phyloP scores from a whole-genome alignment of 2,888 invertebrate genomes.

The Drosophila parthenogenetica region DNA sequence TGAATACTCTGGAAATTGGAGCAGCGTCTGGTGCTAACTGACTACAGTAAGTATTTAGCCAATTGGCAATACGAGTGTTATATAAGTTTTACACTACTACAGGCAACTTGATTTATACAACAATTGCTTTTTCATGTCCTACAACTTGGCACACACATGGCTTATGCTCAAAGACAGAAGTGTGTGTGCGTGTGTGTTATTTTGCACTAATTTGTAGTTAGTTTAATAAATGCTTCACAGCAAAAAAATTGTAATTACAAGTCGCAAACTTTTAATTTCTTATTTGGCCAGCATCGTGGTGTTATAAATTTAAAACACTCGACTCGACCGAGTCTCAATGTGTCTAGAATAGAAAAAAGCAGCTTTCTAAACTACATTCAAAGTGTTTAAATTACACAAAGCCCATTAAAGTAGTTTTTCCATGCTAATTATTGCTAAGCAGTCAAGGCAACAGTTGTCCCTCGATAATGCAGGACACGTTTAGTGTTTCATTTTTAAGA shows the following conservation, averaged over 20 bases:
- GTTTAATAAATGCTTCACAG: conserved; percentile 73
- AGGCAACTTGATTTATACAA: conserved; percentile 65
- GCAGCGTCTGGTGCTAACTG: conserved; percentile 32
- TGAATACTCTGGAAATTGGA: conserved; percentile 55
- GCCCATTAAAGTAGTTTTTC: conserved; percentile 7
- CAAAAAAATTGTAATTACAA: conserved; percentile 56
- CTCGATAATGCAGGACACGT: conserved; percentile 57
- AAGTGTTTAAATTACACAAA: conserved; percentile 53
- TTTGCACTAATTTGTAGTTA: conserved; percentile 72
- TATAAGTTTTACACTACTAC: conserved; percentile 53
- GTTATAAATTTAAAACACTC: conserved; percentile 69
- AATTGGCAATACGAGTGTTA: conserved; percentile 65
- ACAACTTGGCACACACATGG: conserved; percentile 45
- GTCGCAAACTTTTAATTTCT: conserved; percentile 74
- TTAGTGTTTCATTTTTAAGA: conserved; percentile 23
- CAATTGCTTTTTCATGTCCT: conserved; percentile 43
- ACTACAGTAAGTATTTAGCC: conserved; percentile 63
- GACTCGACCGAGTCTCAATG: conserved; percentile 18
- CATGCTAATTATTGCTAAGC: conserved; percentile 63
- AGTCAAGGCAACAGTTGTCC: conserved; percentile 51
- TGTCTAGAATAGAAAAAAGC: conserved; percentile 12
- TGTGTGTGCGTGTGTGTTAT: conserved; percentile 36
- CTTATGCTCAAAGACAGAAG: conserved; percentile 18
- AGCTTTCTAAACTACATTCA: conserved; percentile 50
- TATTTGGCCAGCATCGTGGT: conserved; percentile 70